Base-by-base conservation (phyloP, 2,113 vertebrate genomes). In the Psammodynastes pulverulentus region DNA sequence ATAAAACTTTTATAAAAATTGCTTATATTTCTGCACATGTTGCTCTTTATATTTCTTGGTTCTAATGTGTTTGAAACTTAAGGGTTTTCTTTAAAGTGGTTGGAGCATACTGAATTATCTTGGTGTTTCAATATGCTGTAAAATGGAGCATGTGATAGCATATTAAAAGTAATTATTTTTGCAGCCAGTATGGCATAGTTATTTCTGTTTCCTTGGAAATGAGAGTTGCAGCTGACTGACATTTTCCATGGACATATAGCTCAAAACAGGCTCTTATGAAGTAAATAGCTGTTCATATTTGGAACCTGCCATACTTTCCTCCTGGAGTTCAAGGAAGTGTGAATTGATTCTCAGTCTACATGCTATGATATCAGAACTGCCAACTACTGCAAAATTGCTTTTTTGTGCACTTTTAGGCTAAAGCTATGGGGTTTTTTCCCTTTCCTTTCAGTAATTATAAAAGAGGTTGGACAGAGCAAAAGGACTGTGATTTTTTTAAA, bases 201-300 rank as follows among this genome's bases (percentile, higher is more conserved):
- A 89, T 49, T 72, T 90, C 72, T 85, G 51, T 85, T 85, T 84
- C 29, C 89, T 90, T 85, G 49, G 24, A 85, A 54, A 90, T 85
- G 51, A 54, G 10, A 4, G 8, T 24, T 84, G 48, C 21, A 52
- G 7, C n/a, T 51, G 8, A 43, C 43, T 52, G 79, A 34, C 34
- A 84, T 53, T 90, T 90, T 52, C n/a, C 21, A 79, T 39, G 67
- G 62, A 3, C 48, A 84, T 84, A 79, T 5, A 52, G 21, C 9
- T 39, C 23, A 84, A 51, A 84, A 52, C 21, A 84, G n/a, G 21
- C 67, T 17, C 9, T 89, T 23, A 56, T 0, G 15, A 49, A 26
- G 12, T 87, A 53, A 21, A 39, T 88, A 88, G n/a, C 39, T 56
- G 43, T 45, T 43, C 43, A 88, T 12, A 51, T 51, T n/a, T 54